Base-by-base conservation (phyloP, 1,140 invertebrate genomes). In the Bombus vancouverensis region DNA sequence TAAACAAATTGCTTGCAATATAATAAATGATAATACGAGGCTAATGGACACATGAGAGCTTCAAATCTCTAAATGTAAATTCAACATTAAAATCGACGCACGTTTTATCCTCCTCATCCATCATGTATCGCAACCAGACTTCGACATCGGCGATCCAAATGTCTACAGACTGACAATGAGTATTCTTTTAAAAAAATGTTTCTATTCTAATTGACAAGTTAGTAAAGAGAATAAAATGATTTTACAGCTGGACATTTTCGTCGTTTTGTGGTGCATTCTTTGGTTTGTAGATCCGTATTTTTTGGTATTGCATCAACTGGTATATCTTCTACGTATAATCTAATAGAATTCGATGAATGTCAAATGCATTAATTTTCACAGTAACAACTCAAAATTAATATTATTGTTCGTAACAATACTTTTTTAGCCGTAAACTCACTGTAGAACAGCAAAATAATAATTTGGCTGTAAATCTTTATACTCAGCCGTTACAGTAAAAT, bases 291-390 rank as follows among this genome's bases (percentile, higher is more conserved):
- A 62, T 88, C n/a, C 10, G 66, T 75, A 39, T 80, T 78, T 32
- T 84, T 28, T 9, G 84, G 18, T 32, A 93, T 57, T 28, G 92
- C 88, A 3, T 75, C 76, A 0, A 85, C 22, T 13, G 92, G 92
- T 71, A 93, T 87, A 75, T 93, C 92, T 76, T 92, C 90, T 34
- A 91, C 71, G 59, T 87, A 81, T 32, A 92, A 68, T 79, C 92
- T 92, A 53, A n/a, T 84, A 83, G 37, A 66, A 53, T 62, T 73
- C 25, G 12, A 66, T 25, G 9, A 62, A 62, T 4, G 59, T 62
- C 0, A 4, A 62, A n/a, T 13, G 4, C 12, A n/a, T 62, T 62
- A n/a, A 62, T 62, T n/a, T 5, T n/a, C 47, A 13, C 59, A n/a
- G 59, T 62, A 75, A 57, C 5, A 4, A 3, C 34, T 37, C 53